phyloP scores from a whole-genome alignment of 2,113 vertebrate genomes.

The Isurus oxyrinchus region DNA sequence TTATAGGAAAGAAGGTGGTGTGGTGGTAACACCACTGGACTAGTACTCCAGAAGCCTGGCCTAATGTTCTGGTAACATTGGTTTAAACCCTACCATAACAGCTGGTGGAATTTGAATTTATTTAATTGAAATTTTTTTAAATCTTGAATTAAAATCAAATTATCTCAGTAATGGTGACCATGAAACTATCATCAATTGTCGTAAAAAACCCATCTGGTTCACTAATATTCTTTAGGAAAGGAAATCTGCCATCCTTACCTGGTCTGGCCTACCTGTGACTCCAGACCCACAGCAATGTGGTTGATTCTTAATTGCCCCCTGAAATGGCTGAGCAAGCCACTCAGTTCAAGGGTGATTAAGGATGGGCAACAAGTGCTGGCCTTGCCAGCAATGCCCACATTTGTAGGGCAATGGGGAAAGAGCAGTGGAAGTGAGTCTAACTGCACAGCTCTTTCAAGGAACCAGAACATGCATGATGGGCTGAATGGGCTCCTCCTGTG shows the following conservation, averaged over 20 bases:
- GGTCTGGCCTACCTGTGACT: not conserved
- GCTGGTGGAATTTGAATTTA: no score
- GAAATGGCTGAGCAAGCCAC: not conserved
- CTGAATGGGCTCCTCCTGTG: not conserved
- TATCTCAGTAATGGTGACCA: no score
- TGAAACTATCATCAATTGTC: not conserved
- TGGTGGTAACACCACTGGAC: no score
- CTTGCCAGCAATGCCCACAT: not conserved
- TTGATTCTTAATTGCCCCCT: not conserved
- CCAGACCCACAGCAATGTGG: not conserved
- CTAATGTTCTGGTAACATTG: no score
- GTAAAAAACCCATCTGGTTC: not conserved
- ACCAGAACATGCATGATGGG: not conserved
- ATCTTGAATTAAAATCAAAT: no score
- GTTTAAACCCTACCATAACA: no score
- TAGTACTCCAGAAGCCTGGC: no score
- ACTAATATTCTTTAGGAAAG: not conserved
- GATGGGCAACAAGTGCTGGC: not conserved
- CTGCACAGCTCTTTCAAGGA: not conserved
- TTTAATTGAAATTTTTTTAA: no score
- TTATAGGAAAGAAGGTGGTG: no score
- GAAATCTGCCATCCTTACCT: not conserved
- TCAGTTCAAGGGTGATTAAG: not conserved
- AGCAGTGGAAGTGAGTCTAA: not conserved
- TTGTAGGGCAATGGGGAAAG: not conserved